A percentile compares a stretch with the other conserved stretches of the same genome.
These are phyloP conservation scores for Pterobdella sp. DNA, from an alignment of 2,888 invertebrate genomes.

Conservation along the genomic window DNA sequence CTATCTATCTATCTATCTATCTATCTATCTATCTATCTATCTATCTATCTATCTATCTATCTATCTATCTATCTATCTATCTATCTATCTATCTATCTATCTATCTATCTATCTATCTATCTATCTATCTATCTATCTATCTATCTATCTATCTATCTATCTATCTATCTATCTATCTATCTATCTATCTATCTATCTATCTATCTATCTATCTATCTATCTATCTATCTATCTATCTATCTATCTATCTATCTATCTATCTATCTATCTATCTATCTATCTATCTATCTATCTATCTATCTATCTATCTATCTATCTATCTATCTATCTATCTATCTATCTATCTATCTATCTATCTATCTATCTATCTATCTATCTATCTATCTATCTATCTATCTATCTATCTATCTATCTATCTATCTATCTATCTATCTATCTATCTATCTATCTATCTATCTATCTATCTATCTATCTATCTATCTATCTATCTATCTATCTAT, in stretches of 20 bases:
- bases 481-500: not conserved
- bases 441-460: not conserved
- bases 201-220: not conserved
- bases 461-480: not conserved
- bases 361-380: not conserved
- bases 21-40: not conserved
- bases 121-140: not conserved
- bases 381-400: not conserved
- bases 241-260: not conserved
- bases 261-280: not conserved
- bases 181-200: not conserved
- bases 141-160: not conserved
- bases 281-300: not conserved
- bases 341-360: not conserved
- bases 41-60: not conserved
- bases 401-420: not conserved
- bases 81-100: not conserved
- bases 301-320: not conserved
- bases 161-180: not conserved
- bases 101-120: not conserved
- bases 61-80: not conserved
- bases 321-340: not conserved
- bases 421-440: not conserved
- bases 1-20: not conserved
- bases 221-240: not conserved